Evolutionary conservation across 2,113 vertebrate species (phyloP).

Genomic region (Orthonyx spaldingii): DNA sequence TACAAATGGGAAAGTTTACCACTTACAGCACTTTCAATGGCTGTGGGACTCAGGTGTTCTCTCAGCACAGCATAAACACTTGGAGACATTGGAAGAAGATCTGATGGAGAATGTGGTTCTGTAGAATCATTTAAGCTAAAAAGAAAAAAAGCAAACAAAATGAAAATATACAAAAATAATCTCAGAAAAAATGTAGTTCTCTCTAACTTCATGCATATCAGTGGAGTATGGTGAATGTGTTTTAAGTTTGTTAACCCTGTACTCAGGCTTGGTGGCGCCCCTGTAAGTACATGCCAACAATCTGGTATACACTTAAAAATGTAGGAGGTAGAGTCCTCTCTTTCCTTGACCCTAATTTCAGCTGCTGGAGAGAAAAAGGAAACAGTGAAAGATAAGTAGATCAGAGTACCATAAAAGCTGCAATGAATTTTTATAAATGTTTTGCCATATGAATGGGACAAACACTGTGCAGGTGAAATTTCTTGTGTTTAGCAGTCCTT

Average conservation of each 20-base stretch:
- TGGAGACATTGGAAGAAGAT: slow-evolving; percentile 92
- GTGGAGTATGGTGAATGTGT: neutral
- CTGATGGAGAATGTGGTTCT: slow-evolving; percentile 80
- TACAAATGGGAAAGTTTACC: neutral
- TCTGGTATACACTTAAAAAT: neutral
- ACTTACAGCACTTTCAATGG: slow-evolving; percentile 86
- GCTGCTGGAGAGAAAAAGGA: neutral
- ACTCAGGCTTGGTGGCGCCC: neutral
- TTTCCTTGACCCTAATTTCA: neutral
- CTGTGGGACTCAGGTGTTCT: slow-evolving; percentile 85
- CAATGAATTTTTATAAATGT: neutral
- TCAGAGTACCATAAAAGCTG: neutral
- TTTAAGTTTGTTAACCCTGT: neutral
- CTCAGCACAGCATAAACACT: slow-evolving; percentile 90
- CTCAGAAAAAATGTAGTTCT: neutral
- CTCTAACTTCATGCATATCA: neutral
- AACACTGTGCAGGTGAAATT: neutral
- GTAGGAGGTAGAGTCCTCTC: neutral
- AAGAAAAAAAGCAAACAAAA: neutral
- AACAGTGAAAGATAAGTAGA: neutral
- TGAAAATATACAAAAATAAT: neutral
- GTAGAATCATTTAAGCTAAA: slow-evolving; percentile 72
- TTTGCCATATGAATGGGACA: neutral
- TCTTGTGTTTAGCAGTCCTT: neutral
- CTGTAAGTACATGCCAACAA: neutral